Percentiles rank a stretch among this genome's conserved stretches.
Conservation (phyloP, 2,888 invertebrate genomes). For the Sisyra terminalis region DNA sequence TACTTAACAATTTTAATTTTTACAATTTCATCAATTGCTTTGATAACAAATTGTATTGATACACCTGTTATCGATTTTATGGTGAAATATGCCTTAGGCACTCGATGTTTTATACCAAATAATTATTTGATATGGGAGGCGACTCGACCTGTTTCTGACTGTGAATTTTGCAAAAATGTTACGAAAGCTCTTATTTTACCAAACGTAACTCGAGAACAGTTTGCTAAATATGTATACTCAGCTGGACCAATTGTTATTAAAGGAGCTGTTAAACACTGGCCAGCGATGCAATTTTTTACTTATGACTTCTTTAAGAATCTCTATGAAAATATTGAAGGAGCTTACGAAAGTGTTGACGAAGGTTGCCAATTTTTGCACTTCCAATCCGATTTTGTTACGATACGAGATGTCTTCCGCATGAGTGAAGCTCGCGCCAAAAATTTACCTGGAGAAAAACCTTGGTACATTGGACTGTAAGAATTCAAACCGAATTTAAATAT, state of each 20-base stretch:
- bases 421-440: constrained; percentile 43
- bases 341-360: constrained; percentile 56
- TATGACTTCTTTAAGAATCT: constrained; percentile 50
- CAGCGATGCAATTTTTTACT: constrained; percentile 48
- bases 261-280: constrained; percentile 60
- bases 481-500: too few relatives aligned
- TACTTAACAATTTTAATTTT: constrained; percentile 1
- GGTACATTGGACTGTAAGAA: constrained; percentile 83
- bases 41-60: constrained; percentile 2
- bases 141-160: constrained; percentile 66
- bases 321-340: constrained; percentile 48
- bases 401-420: constrained; percentile 67
- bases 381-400: constrained; percentile 59
- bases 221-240: constrained; percentile 57
- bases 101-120: constrained; percentile 63
- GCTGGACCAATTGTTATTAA: constrained; percentile 67
- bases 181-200: constrained; percentile 46
- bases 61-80: constrained; percentile 12
- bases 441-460: constrained; percentile 45
- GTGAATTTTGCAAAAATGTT: constrained; percentile 57
- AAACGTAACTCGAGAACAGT: constrained; percentile 51
- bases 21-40: not conserved
- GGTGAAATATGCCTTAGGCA: constrained; percentile 28
- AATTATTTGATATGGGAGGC: constrained; percentile 81
- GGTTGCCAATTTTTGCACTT: constrained; percentile 81